These are phyloP conservation scores for Blastomussa wellsi DNA, from an alignment of 92 coral and sea anemone species.

Conservation along the genomic window DNA sequence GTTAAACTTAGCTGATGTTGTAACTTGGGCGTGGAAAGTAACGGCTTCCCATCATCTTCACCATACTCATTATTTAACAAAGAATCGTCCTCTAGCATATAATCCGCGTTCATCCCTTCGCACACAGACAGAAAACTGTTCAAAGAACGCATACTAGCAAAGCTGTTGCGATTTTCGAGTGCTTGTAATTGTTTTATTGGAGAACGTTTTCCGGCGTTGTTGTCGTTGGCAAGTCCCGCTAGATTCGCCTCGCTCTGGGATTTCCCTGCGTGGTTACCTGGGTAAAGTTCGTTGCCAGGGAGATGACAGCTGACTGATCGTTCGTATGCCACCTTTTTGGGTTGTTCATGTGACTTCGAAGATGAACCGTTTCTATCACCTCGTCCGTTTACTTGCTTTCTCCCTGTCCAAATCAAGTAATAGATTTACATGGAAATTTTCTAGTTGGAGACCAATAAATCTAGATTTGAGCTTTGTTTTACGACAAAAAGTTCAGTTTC, in stretches of 20 bases:
- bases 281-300: constrained; percentile 23
- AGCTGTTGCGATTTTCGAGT: constrained; percentile 20
- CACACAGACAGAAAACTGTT: constrained; percentile 28
- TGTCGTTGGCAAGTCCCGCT: constrained; percentile 20
- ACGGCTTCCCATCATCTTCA: neutral
- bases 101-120: constrained; percentile 33
- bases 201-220: neutral
- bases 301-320: constrained; percentile 43
- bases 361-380: neutral
- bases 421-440: neutral
- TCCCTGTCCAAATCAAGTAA: neutral
- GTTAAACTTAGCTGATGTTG: constrained; percentile 27
- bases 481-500: neutral
- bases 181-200: constrained; percentile 4
- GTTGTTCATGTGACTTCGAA: neutral
- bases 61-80: constrained; percentile 2
- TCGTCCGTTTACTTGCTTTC: neutral
- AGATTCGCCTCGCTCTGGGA: constrained; percentile 31
- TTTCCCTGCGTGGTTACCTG: constrained; percentile 18
- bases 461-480: neutral
- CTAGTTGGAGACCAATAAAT: neutral
- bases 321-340: neutral
- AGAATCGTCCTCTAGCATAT: constrained; percentile 17
- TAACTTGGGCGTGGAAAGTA: neutral
- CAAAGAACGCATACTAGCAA: constrained; percentile 29